phyloP scores from a whole-genome alignment of 1,140 invertebrate species.

The Pseudomyrmex gracilis region DNA sequence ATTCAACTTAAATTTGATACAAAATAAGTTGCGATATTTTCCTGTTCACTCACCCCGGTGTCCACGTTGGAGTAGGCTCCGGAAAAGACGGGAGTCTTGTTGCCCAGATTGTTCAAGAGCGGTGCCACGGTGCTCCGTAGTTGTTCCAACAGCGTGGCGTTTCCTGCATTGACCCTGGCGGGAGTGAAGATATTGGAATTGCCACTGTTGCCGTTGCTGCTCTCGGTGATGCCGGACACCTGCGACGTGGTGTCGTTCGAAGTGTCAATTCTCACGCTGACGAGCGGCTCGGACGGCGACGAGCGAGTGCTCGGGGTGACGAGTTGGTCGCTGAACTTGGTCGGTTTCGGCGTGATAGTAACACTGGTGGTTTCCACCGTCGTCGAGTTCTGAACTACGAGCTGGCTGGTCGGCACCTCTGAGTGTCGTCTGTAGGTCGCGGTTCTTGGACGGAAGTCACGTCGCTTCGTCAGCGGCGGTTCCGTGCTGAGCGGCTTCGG shows the following conservation, averaged over 20 bases:
- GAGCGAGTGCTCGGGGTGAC: constrained; percentile 60
- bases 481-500: constrained; percentile 57
- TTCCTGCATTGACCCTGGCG: constrained; percentile 77
- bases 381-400: constrained; percentile 49
- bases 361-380: constrained; percentile 52
- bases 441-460: constrained; percentile 79
- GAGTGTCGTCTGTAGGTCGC: constrained; percentile 83
- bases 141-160: constrained; percentile 78
- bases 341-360: constrained; percentile 77
- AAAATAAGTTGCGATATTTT: neutral
- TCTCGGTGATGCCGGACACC: constrained; percentile 73
- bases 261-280: constrained; percentile 72
- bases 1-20: neutral
- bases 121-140: constrained; percentile 83
- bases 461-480: constrained; percentile 32
- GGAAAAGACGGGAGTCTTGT: constrained; percentile 80
- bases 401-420: constrained; percentile 69
- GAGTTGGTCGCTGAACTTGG: constrained; percentile 64
- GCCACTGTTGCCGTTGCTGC: constrained; percentile 75
- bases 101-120: constrained; percentile 78
- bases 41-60: constrained; percentile 74
- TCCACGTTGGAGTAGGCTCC: constrained; percentile 79
- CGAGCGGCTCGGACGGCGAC: constrained; percentile 74
- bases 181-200: constrained; percentile 83
- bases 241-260: constrained; percentile 66